Evolutionary conservation across 2,888 invertebrate species (phyloP).

Genomic region (Nephrotoma guestfalica): DNA sequence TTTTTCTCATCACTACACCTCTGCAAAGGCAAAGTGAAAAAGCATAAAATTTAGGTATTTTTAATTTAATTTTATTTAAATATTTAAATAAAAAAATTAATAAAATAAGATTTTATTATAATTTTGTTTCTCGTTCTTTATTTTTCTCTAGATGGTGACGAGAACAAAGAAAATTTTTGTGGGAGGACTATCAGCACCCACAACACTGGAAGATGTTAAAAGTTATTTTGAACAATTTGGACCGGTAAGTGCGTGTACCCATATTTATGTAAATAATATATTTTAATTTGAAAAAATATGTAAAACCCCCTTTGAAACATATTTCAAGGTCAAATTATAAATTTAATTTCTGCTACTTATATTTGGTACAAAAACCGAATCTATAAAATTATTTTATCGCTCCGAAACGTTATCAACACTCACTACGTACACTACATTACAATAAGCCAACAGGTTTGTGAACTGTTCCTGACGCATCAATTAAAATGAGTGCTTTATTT

Average conservation of each 20-base stretch:
- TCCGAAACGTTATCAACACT: too few species aligned
- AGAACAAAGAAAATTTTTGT: conserved; percentile 99
- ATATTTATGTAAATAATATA: not conserved
- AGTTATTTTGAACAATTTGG: conserved; percentile 99
- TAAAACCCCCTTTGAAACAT: not conserved
- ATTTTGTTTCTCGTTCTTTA: conserved; percentile 11
- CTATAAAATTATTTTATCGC: too few species aligned
- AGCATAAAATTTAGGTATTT: not conserved
- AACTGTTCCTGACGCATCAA: not conserved
- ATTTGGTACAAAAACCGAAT: not conserved
- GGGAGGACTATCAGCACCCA: conserved; percentile 97
- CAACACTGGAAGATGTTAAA: conserved; percentile 99
- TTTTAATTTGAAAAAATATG: not conserved
- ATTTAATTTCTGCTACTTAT: not conserved
- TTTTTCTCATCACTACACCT: not conserved
- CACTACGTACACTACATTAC: too few species aligned
- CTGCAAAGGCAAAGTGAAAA: not conserved
- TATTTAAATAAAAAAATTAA: not conserved
- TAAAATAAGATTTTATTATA: not conserved
- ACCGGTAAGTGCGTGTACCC: conserved; percentile 63
- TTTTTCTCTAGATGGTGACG: conserved; percentile 88
- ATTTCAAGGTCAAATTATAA: not conserved
- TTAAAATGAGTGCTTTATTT: not conserved
- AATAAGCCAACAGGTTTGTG: not conserved
- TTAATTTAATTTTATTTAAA: not conserved